Base-by-base conservation (phyloP, 2,888 invertebrate species). In the Ennomos erosarius region DNA sequence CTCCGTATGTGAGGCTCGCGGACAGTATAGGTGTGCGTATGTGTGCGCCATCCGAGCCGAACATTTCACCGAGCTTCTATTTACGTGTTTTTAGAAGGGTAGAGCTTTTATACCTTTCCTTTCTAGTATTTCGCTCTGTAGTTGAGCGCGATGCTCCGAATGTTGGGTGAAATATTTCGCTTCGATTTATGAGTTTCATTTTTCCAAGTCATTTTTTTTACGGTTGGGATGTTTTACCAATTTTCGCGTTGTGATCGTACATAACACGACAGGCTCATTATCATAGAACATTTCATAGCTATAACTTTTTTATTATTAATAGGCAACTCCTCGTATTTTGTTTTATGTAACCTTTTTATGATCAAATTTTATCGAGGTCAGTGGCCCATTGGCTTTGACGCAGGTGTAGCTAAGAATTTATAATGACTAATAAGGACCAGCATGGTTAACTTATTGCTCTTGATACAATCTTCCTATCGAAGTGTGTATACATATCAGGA, bases 31-130 rank as follows among this genome's bases (percentile, higher is more conserved):
- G 74, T 70, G 70, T 67, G 82, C 76, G 80, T n/a, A 36, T 85
- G 88, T 86, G 90, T 79, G 87, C 75, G 79, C 82, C 78, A 78
- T 79, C 77, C 82, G 80, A 83, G 83, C 78, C 71, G 50, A 56
- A 52, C 61, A 53, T 51, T 60, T 58, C 55, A 16, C 71, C 72
- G 74, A 81, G 79, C 80, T 79, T 79, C 85, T 90, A 90, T 90
- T 90, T 91, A 90, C 88, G 90, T 87, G 87, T 90, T 91, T 90
- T 91, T 85, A 87, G 88, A 90, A 88, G 90, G 90, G 90, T 88
- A 84, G 88, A 87, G 87, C 90, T 88, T 90, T 90, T 88, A 88
- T 91, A 87, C 88, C 88, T 87, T 86, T 88, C 86, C 84, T 88
- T 88, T 89, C 85, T 88, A 84, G 82, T 87, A 87, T 85, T 82